Percentiles rank a stretch among this genome's conserved stretches.
These are phyloP conservation scores for Botia almorhae DNA, from an alignment of 2,797 vertebrate species.

Conservation along the genomic window DNA sequence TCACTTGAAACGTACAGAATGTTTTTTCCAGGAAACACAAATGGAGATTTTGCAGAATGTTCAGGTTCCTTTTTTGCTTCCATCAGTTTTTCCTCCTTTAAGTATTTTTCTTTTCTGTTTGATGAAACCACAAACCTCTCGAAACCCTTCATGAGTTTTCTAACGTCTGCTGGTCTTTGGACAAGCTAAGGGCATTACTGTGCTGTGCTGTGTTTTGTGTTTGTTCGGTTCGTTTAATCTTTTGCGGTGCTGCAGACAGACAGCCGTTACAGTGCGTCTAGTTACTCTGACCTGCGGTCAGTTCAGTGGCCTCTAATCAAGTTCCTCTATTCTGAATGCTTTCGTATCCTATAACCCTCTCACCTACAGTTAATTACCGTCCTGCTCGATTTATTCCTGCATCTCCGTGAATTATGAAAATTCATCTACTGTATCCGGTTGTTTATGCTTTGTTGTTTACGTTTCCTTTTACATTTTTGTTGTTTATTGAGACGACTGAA, in stretches of 20 bases:
- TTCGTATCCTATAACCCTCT: constrained; percentile 24
- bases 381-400: constrained; percentile 48
- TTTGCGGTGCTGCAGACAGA: constrained; percentile 55
- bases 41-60: not conserved
- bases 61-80: no score
- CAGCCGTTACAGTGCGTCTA: constrained; percentile 36
- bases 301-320: constrained; percentile 44
- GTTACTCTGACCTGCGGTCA: constrained; percentile 26
- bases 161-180: constrained; percentile 43
- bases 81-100: not conserved
- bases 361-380: constrained; percentile 38
- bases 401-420: constrained; percentile 1
- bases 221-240: constrained; percentile 47
- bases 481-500: not conserved
- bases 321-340: constrained; percentile 30
- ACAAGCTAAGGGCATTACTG: constrained; percentile 46
- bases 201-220: constrained; percentile 24
- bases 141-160: not conserved
- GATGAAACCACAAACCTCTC: not conserved
- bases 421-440: not conserved
- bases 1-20: not conserved
- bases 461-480: not conserved
- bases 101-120: not conserved
- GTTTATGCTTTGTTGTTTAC: not conserved
- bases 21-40: not conserved